These are phyloP conservation scores for Tricholauxania praeusta DNA, from an alignment of 2,888 invertebrate genomes.

Conservation along the genomic window DNA sequence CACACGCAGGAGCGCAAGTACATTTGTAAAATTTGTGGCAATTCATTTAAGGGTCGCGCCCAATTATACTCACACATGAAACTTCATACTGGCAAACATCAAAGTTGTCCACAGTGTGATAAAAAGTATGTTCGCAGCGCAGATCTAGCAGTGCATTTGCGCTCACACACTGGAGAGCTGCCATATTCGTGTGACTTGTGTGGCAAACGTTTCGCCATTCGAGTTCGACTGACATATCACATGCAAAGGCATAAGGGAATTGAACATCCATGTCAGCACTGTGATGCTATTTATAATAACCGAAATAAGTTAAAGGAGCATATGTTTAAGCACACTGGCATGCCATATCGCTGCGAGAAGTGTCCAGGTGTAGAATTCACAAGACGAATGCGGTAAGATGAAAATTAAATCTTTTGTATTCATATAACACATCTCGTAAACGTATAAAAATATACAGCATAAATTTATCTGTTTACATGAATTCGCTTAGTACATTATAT, in stretches of 20 bases:
- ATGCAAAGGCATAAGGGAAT: conserved; percentile 52
- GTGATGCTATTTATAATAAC: conserved; percentile 48
- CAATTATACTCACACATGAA: conserved; percentile 50
- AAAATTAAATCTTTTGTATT: too few relatives aligned
- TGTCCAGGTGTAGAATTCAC: conserved; percentile 48
- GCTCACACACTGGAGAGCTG: conserved; percentile 52
- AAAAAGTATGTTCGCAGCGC: conserved; percentile 50
- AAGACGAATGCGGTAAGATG: conserved; percentile 45
- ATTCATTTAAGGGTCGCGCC: conserved; percentile 48
- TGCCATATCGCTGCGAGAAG: conserved; percentile 51
- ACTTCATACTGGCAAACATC: conserved; percentile 48
- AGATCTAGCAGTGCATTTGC: conserved; percentile 52
- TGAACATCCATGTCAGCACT: conserved; percentile 49
- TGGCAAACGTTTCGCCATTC: conserved; percentile 51
- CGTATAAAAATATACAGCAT: too few relatives aligned
- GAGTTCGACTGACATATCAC: conserved; percentile 53
- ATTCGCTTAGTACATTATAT: too few relatives aligned
- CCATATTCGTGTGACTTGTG: conserved; percentile 52
- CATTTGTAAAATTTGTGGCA: conserved; percentile 46
- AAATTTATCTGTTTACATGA: too few relatives aligned
- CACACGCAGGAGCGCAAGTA: conserved; percentile 38
- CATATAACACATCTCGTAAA: too few relatives aligned
- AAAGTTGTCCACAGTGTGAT: conserved; percentile 49
- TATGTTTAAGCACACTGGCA: conserved; percentile 53
- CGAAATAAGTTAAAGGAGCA: conserved; percentile 50